These are phyloP conservation scores for Lithophane leautieri DNA, from an alignment of 2,888 invertebrate genomes.

Conservation along the genomic window DNA sequence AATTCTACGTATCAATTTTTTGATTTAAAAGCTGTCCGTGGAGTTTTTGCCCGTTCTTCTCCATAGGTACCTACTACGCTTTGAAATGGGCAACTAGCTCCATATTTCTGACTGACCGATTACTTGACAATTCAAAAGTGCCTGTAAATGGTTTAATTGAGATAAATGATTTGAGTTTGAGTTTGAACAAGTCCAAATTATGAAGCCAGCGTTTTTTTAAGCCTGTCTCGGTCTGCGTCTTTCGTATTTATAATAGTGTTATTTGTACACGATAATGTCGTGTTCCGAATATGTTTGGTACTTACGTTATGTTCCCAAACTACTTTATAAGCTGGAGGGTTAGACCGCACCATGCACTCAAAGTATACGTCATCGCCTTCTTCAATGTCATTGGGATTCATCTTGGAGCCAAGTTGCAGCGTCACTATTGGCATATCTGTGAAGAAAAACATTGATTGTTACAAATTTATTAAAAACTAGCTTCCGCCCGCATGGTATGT, in stretches of 20 bases:
- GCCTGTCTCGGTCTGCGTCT: background rate
- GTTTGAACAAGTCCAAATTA: background rate
- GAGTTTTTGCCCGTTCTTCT: too few species aligned
- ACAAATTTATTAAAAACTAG: background rate
- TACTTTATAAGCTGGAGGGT: slow-evolving; percentile 90
- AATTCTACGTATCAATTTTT: too few species aligned
- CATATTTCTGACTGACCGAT: too few species aligned
- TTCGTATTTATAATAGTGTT: background rate
- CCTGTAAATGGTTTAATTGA: too few species aligned
- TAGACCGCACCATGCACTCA: slow-evolving; percentile 86
- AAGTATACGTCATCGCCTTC: slow-evolving; percentile 89
- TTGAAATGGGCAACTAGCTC: too few species aligned
- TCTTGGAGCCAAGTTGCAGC: slow-evolving; percentile 83
- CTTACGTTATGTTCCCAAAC: slow-evolving; percentile 90
- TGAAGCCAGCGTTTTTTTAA: background rate
- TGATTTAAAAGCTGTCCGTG: too few species aligned
- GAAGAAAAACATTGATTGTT: slow-evolving; percentile 25
- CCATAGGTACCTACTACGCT: too few species aligned
- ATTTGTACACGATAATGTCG: background rate
- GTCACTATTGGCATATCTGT: slow-evolving; percentile 86
- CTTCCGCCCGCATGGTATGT: too few species aligned
- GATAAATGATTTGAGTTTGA: too few species aligned
- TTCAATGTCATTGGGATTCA: slow-evolving; percentile 88
- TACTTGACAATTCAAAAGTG: too few species aligned
- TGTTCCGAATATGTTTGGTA: slow-evolving; percentile 52